These are phyloP conservation scores for Ochropleura leucogaster DNA, from an alignment of 2,888 invertebrate species.

Conservation along the genomic window DNA sequence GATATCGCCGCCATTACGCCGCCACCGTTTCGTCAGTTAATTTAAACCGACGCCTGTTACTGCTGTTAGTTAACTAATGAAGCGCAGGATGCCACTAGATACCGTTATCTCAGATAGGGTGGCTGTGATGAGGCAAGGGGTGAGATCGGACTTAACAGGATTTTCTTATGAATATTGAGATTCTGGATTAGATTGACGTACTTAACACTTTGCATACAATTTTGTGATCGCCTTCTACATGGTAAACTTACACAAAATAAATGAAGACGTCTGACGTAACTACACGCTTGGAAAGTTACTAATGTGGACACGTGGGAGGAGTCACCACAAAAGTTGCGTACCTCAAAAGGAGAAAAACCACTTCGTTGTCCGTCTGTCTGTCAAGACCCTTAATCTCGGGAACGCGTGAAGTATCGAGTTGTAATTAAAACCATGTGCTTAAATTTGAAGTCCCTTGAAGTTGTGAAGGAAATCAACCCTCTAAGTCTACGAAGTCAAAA, in stretches of 20 bases:
- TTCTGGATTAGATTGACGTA: not conserved
- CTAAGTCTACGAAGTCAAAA: too few species aligned
- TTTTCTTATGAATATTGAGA: conserved; percentile 22
- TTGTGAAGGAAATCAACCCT: too few species aligned
- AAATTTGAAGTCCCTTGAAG: too few species aligned
- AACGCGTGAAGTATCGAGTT: too few species aligned
- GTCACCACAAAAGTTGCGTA: not conserved
- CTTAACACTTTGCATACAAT: conserved; percentile 13
- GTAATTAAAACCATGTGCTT: too few species aligned
- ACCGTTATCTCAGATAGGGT: conserved; percentile 52
- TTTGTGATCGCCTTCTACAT: conserved; percentile 9
- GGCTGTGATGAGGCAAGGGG: conserved; percentile 2
- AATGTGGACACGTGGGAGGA: not conserved
- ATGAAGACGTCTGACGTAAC: not conserved
- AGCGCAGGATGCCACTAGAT: conserved; percentile 52
- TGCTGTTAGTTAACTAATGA: conserved; percentile 65
- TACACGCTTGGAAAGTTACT: not conserved
- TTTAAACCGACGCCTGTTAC: conserved; percentile 56
- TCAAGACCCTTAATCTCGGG: too few species aligned
- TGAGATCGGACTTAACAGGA: not conserved
- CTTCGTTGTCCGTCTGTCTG: too few species aligned
- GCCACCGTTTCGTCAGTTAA: conserved; percentile 56
- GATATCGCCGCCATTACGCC: conserved; percentile 47
- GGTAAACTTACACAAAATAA: not conserved
- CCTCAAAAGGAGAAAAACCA: not conserved